Base-by-base conservation (phyloP, 2,888 invertebrate species). In the Holacanthella duospinosa region DNA sequence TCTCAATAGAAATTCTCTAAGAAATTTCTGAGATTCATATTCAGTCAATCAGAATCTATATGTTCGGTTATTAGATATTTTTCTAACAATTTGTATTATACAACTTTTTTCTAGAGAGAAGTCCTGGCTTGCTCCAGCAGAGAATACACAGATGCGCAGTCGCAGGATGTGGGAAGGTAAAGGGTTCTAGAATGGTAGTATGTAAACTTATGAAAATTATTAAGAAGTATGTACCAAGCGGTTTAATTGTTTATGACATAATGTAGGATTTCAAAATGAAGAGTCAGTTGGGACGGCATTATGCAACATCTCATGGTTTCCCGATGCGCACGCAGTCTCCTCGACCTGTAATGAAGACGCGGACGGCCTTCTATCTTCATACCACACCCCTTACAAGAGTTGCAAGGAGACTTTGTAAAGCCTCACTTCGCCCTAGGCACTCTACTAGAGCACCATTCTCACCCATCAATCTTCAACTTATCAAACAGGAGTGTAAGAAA, bases 271-370 rank as follows among this genome's bases (percentile, higher is more conserved):
- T 95, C 80, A 93, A 94, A 78, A 79, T 94, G 74, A 95, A 94
- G 80, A 89, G 93, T 66, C 94, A 95, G 79, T 82, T 96, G 74
- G 90, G 89, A 67, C 86, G 93, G 66, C 95, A 96, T 81, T 89
- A 93, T 79, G 93, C 92, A 63, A 90, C 90, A 73, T 89, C 91
- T 63, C 95, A 95, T 80, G 90, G 90, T 64, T 75, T 82, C 65
- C 83, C 86, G 63, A 84, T 89, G 75, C 81, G 86, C 70, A 82
- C 86, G 19, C 85, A 86, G 67, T 87, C 88, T 57, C 88, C 93
- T 65, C 84, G 93, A 63, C 94, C 95, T 60, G 92, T 95, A 55
- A 93, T 94, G 93, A 95, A 95, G 81, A 95, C 95, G 61, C 85
- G 95, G 75, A 93, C 94, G 72, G 94, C 95, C 66, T 95, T 96